Evolutionary conservation across 1,140 invertebrate species (phyloP).

Genomic region (Drosophila pseudoobscura): DNA sequence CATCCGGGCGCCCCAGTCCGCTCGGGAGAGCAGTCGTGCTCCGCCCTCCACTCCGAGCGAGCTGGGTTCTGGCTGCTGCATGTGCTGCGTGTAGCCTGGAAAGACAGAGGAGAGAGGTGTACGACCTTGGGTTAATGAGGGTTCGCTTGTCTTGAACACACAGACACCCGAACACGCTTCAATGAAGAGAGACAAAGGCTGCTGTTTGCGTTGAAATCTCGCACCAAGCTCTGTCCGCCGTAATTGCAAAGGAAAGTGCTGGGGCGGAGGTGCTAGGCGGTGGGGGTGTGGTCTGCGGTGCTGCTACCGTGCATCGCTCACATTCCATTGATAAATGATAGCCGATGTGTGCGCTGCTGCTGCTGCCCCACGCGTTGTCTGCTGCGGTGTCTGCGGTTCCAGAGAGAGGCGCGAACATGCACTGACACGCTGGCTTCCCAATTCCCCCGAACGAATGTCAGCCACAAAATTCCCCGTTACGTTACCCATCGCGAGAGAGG

Average conservation of each 20-base stretch:
- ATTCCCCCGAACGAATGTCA: conserved; percentile 8
- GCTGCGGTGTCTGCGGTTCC: conserved; percentile 39
- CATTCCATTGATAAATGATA: conserved; percentile 75
- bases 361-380: conserved; percentile 44
- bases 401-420: conserved; percentile 65
- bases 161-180: not conserved
- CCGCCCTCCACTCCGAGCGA: conserved; percentile 5
- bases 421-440: conserved; percentile 40
- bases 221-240: conserved; percentile 41
- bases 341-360: conserved; percentile 11
- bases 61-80: conserved; percentile 37
- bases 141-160: conserved; percentile 22
- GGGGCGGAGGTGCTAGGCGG: not conserved
- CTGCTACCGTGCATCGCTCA: conserved; percentile 37
- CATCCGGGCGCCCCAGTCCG: conserved; percentile 86
- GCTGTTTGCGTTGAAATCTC: conserved; percentile 22
- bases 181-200: not conserved
- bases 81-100: conserved; percentile 73
- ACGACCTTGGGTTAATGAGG: conserved; percentile 17
- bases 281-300: conserved; percentile 13
- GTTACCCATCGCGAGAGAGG: not conserved
- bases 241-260: conserved; percentile 52
- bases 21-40: conserved; percentile 84
- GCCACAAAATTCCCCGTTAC: conserved; percentile 33
- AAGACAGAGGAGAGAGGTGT: not conserved